Percentiles rank a stretch among this genome's conserved stretches.
Evolutionary conservation across 1,140 invertebrate species (phyloP).

Genomic region (Scaptomyza hsui): DNA sequence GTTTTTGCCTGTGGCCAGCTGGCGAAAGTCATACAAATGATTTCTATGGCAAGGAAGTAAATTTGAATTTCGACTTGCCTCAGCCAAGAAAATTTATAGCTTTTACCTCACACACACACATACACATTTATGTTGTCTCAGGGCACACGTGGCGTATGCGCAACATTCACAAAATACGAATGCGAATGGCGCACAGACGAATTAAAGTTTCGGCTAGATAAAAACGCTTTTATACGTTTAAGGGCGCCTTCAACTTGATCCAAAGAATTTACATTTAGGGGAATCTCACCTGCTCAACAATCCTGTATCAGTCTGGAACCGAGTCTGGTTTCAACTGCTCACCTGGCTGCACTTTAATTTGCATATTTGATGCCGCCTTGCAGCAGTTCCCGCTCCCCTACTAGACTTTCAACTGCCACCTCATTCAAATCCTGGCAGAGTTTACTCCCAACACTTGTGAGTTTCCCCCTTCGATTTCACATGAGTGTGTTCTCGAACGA

Average conservation of each 20-base stretch:
- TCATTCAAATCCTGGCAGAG: constrained; percentile 8
- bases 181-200: constrained; percentile 13
- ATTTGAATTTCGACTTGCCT: constrained; percentile 67
- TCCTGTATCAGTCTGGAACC: background rate
- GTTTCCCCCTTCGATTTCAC: background rate
- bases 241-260: constrained; percentile 16
- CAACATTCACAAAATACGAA: constrained; percentile 34
- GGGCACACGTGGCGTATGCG: constrained; percentile 58
- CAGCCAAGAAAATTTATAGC: constrained; percentile 64
- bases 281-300: constrained; percentile 1
- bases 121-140: constrained; percentile 40
- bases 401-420: constrained; percentile 10
- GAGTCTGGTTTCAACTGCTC: constrained; percentile 30
- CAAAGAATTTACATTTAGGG: constrained; percentile 18
- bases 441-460: background rate
- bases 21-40: constrained; percentile 31
- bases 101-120: constrained; percentile 23
- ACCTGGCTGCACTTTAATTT: constrained; percentile 51
- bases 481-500: constrained; percentile 28
- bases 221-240: constrained; percentile 40
- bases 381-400: background rate
- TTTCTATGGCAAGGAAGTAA: constrained; percentile 50
- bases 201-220: constrained; percentile 48
- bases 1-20: constrained; percentile 14
- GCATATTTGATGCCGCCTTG: constrained; percentile 46